Conservation (phyloP, 2,797 vertebrate species). For the Rhynchonycteris naso region DNA sequence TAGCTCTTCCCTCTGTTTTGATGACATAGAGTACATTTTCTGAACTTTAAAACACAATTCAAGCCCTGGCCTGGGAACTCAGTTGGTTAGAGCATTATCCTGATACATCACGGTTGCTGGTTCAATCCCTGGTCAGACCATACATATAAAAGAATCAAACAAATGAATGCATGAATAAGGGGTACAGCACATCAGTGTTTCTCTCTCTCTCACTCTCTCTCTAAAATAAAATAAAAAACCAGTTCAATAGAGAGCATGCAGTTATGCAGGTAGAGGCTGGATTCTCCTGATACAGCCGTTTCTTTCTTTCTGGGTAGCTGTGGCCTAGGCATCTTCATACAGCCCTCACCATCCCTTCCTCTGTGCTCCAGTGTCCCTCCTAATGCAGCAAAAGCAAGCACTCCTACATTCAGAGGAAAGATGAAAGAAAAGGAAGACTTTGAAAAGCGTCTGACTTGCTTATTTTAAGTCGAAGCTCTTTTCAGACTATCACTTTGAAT, state of each 20-base stretch:
- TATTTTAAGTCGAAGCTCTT: conserved; percentile 18
- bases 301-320: not conserved
- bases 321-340: accelerated
- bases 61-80: too few species aligned
- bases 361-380: not conserved
- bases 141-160: too few species aligned
- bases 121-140: too few species aligned
- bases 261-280: not conserved
- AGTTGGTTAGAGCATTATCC: too few species aligned
- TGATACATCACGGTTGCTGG: too few species aligned
- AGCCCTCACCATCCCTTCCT: accelerated
- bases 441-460: conserved; percentile 18
- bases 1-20: not conserved
- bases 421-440: conserved; percentile 40
- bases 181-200: too few species aligned
- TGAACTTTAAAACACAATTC: not conserved
- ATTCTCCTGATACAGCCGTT: not conserved
- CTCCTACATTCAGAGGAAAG: not conserved
- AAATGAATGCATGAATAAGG: too few species aligned
- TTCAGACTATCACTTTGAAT: not conserved
- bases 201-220: too few species aligned
- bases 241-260: not conserved
- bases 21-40: not conserved
- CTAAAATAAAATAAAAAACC: not conserved
- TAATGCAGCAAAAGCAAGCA: not conserved